Conservation (phyloP, 1,140 invertebrate genomes). For the Sycophaga agraensis region DNA sequence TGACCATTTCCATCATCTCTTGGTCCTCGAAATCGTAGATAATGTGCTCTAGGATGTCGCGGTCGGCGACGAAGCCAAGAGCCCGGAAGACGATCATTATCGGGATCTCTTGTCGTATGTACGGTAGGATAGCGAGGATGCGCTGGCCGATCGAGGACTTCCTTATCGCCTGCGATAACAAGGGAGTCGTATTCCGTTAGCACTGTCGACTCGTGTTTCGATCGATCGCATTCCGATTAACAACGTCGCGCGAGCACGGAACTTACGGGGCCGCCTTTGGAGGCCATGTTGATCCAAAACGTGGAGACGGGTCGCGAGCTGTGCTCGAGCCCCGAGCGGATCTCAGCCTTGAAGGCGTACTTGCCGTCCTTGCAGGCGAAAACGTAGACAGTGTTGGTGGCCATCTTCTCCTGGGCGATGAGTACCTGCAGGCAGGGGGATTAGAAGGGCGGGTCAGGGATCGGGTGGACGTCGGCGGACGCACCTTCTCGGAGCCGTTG, state of each 20-base stretch:
- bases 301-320: constrained; percentile 90
- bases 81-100: constrained; percentile 98
- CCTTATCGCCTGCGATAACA: constrained; percentile 35
- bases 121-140: constrained; percentile 95
- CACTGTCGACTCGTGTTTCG: no score
- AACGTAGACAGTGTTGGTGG: constrained; percentile 99
- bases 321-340: constrained; percentile 93
- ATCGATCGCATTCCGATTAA: no score
- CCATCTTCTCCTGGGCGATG: constrained; percentile 99
- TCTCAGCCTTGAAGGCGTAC: constrained; percentile 96
- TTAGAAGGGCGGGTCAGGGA: neutral
- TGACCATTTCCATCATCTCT: constrained; percentile 99
- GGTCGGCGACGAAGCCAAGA: constrained; percentile 94
- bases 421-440: constrained; percentile 51
- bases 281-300: constrained; percentile 98
- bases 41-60: constrained; percentile 97
- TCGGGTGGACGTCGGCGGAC: neutral
- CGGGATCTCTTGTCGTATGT: constrained; percentile 98
- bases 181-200: no score
- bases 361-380: constrained; percentile 98
- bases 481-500: constrained; percentile 92
- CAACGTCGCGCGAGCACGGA: no score
- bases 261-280: constrained; percentile 77
- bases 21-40: constrained; percentile 99
- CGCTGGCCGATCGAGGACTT: constrained; percentile 65